Evolutionary conservation across 2,888 invertebrate species (phyloP), one percentile per base, ranked within the genome.

Genomic region (Catocala nupta): DNA sequence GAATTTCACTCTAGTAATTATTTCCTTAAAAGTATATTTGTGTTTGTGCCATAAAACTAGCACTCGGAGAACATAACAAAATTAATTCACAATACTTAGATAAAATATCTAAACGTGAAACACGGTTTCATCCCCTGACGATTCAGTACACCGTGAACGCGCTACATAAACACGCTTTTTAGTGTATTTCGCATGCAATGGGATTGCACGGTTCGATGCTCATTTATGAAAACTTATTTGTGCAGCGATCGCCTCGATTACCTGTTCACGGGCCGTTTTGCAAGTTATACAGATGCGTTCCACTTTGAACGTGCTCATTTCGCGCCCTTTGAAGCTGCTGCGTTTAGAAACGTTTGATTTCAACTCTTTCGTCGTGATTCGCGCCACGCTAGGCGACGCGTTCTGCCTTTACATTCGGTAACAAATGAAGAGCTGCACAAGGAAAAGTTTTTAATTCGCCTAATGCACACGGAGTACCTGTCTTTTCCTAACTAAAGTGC

Each of bases 381-480:
- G 80, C 78, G 81, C 80, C 76, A 79, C 80, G 82, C 81, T 72
- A 54, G 82, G 81, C 65, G 80, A 82, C 78, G 74, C 81, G 83
- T 81, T 82, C 73, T 78, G 80, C 83, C 82, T 90, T 87, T 87
- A 85, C 85, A 88, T 87, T 82, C 68, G 77, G 79, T 85, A 90
- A 91, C 90, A 92, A 92, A 90, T 88, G 90, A 87, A 82, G 85
- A 87, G 82, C 77, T 81, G 83, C 82, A 82, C 75, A 82, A 85
- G 85, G 81, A 82, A 86, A 85, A 87, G 85, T 90, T 93, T 93
- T 93, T 94, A 94, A 94, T 94, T 93, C 87, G 90, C 91, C 93
- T 93, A 93, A 94, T 94, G 94, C 92, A 92, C 85, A 80, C 82
- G 76, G 78, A 84, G 86, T 88, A 87, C 85, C 84, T 88, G 87